These are phyloP conservation scores for Synanthedon vespiformis DNA, from an alignment of 2,888 invertebrate genomes.

Conservation along the genomic window DNA sequence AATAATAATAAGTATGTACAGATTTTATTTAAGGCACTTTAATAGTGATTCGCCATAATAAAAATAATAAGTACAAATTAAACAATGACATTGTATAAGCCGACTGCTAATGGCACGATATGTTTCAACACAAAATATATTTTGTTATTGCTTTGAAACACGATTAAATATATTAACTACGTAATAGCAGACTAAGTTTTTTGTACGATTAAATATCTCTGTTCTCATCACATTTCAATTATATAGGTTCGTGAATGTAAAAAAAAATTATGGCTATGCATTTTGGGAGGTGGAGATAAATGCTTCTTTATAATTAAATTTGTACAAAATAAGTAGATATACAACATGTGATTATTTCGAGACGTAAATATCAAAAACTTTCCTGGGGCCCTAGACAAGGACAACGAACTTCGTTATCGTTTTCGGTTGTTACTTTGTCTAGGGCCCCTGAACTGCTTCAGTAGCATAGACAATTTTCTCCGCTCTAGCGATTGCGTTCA, in stretches of 20 bases:
- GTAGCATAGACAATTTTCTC: no score
- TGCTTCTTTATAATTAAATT: conserved; percentile 18
- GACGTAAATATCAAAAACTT: no score
- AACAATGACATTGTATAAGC: conserved; percentile 43
- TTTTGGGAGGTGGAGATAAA: conserved; percentile 24
- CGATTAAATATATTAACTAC: conserved; percentile 30
- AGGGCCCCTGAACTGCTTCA: no score
- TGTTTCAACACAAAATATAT: conserved; percentile 46
- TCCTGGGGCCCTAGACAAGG: no score
- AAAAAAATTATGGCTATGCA: conserved; percentile 25
- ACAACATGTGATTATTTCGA: no score
- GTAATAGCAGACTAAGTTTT: conserved; percentile 48
- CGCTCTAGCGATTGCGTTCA: no score
- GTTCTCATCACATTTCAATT: conserved; percentile 27
- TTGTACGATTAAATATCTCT: conserved; percentile 52
- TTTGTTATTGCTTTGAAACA: conserved; percentile 43
- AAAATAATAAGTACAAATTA: conserved; percentile 60
- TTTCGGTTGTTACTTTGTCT: no score
- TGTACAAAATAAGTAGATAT: conserved; percentile 1
- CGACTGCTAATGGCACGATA: conserved; percentile 62
- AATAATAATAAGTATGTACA: conserved; percentile 55
- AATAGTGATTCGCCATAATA: conserved; percentile 47
- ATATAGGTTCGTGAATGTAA: background rate
- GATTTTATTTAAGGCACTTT: conserved; percentile 59
- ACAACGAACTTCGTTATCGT: no score